Evolutionary conservation across 1,140 invertebrate species (phyloP), one percentile per base, ranked within the genome.

Genomic region (Bombus haemorrhoidalis): DNA sequence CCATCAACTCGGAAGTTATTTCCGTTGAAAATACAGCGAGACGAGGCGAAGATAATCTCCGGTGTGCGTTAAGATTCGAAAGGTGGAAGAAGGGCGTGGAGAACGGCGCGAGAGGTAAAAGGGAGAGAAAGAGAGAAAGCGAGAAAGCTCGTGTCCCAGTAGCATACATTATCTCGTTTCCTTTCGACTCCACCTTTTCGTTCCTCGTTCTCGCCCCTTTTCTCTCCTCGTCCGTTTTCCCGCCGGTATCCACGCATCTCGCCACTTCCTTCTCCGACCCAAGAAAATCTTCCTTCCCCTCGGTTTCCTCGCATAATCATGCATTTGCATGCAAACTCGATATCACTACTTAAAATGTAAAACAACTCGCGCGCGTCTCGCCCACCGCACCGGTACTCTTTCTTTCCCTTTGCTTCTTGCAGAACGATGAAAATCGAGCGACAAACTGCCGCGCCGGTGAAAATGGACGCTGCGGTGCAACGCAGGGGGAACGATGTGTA

Each of bases 311-410:
- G 90, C 89, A 93, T 95, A 94, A 95, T 94, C 92, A 92, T 92
- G 89, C 87, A 95, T 95, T 95, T 94, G 92, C 94, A 95, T 94
- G 93, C 93, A 95, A 95, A 94, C 92, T 94, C 92, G 93, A 95
- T 94, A 94, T 95, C 92, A 94, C 93, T 94, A 93, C 94, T 94
- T 94, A 95, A 94, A 94, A 95, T 95, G 94, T 94, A 94, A 95
- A 94, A 94, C 93, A 95, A 94, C 94, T 89, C 92, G 87, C 77
- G 86, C 87, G 59, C 66, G 71, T 89, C 53, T 75, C 53, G n/a
- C 22, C n/a, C 34, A 37, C 1, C 47, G 37, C 28, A 13, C 6
- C 32, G n/a, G 64, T 18, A n/a, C 53, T 37, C 78, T 57, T 59
- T 53, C 71, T 53, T 34, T 34, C 34, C 25, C 37, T 57, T 53